These are phyloP conservation scores for Hoplodrina ambigua DNA, from an alignment of 2,888 invertebrate genomes.

Conservation along the genomic window DNA sequence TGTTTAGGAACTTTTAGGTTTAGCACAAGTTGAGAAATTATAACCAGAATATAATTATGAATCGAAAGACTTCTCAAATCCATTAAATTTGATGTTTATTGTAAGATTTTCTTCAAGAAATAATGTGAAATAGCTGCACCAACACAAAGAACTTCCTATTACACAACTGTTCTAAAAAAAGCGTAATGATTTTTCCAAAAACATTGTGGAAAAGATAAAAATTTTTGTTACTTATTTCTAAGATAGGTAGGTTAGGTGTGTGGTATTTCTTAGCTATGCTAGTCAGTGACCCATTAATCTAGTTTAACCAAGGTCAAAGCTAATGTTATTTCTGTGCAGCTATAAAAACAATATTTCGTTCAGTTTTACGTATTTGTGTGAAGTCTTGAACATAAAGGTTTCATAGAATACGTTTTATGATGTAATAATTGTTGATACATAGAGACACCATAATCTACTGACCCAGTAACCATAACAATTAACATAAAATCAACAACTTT, in stretches of 20 bases:
- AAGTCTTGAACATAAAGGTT: neutral
- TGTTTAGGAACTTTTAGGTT: too few species aligned
- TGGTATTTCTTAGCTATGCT: conserved; percentile 8
- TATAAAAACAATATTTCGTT: conserved; percentile 10
- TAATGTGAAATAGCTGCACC: neutral
- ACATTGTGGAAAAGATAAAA: neutral
- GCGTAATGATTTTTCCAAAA: too few species aligned
- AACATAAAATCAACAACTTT: conserved; percentile 17
- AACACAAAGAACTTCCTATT: neutral
- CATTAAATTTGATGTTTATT: neutral
- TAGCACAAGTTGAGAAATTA: neutral
- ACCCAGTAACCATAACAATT: conserved; percentile 28
- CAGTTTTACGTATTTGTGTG: neutral
- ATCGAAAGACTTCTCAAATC: neutral
- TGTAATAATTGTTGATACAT: conserved; percentile 42
- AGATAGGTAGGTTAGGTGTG: conserved; percentile 3
- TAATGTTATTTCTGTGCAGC: conserved; percentile 34
- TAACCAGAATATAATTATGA: neutral
- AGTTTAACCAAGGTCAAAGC: conserved; percentile 54
- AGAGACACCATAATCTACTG: conserved; percentile 33
- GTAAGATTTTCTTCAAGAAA: neutral
- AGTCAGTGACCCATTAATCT: conserved; percentile 51
- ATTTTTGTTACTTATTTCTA: neutral
- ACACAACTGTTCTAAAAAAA: too few species aligned
- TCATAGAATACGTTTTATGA: conserved; percentile 24